Evolutionary conservation across 2,113 vertebrate genomes (phyloP), one percentile per base, ranked within the genome.

Genomic region (Coreoperca whiteheadi): DNA sequence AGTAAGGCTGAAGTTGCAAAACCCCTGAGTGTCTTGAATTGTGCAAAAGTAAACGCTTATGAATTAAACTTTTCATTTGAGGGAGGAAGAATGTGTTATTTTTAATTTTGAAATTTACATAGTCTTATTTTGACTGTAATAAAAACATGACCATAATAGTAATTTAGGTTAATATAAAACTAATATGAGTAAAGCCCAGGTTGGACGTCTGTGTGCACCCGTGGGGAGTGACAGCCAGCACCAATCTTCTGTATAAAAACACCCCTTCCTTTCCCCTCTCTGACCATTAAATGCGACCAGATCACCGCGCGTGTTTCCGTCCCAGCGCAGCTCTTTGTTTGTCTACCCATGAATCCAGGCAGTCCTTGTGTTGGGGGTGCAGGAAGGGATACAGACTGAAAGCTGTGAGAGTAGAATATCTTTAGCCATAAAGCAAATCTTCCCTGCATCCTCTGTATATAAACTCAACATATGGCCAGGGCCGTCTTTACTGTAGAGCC

Each of bases 351-450:
- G 74, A 84, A 83, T 87, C 90, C 78, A 72, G 84, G 74, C 69
- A 75, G 85, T 53, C 41, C 77, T 57, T 32, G 64, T 63, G 61
- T 71, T 61, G 60, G 80, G 72, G 79, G 48, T 41, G 68, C 88
- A 93, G 92, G 90, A 91, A 91, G 81, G 81, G 90, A 76, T 50
- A 50, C 74, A 92, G 85, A 88, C 82, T 46, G 71, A 76, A 93
- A 83, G 89, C 76, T 70, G 77, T 72, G 82, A 89, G 85, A 85
- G 71, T 57, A 79, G 88, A 89, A 92, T 91, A 86, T 86, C 75
- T 93, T 93, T 86, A 93, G 41, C 53, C 51, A 66, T 67, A 61
- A 85, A 79, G 75, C 67, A 74, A 73, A 89, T 86, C 88, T 81
- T 85, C 76, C 63, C 81, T 64, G 37, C 65, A 82, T 86, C 74